Base-by-base conservation (phyloP, 2,888 invertebrate genomes). In the Noctua comes region DNA sequence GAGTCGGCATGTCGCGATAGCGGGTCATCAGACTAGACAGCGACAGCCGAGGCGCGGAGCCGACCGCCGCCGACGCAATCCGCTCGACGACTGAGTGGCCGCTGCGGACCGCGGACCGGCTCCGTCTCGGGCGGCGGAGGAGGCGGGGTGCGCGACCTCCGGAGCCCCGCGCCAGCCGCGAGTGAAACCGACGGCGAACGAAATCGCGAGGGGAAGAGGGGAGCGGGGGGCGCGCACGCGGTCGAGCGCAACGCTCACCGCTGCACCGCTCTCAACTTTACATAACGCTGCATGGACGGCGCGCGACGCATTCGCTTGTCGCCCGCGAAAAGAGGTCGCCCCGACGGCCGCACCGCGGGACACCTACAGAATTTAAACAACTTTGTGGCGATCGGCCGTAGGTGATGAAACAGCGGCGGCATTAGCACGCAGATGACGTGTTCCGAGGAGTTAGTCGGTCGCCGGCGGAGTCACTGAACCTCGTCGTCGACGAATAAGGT, bases 391-490 rank as follows among this genome's bases (percentile, higher is more conserved):
- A 92, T 91, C 93, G 88, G 81, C 90, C 91, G 90, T 90, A 90
- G 91, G 92, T 94, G 95, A 95, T 95, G 95, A 95, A 95, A 95
- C 89, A 79, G 83, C 93, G 91, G 91, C 93, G 91, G 93, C 94
- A 93, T 94, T 95, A 94, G 94, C 94, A 94, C 93, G 94, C 94
- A 92, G 95, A 92, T 96, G 96, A 96, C 96, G 96, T 93, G 95
- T 92, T 90, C 91, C 92, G 90, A 92, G 91, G 93, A 94, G 94
- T 94, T 92, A 93, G 94, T 94, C 94, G 95, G 94, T 93, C 94
- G 94, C 89, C 93, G 91, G 80, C 93, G 93, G 93, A 95, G 96
- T 96, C 96, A 96, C 92, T 96, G 96, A 96, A 96, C 96, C 95
- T 95, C 94, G 93, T 89, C 93, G 94, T 88, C 92, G 92, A 93